A percentile compares a stretch with the other conserved stretches of the same genome.
phyloP scores from a whole-genome alignment of 2,797 vertebrate genomes.

The Ara ararauna region DNA sequence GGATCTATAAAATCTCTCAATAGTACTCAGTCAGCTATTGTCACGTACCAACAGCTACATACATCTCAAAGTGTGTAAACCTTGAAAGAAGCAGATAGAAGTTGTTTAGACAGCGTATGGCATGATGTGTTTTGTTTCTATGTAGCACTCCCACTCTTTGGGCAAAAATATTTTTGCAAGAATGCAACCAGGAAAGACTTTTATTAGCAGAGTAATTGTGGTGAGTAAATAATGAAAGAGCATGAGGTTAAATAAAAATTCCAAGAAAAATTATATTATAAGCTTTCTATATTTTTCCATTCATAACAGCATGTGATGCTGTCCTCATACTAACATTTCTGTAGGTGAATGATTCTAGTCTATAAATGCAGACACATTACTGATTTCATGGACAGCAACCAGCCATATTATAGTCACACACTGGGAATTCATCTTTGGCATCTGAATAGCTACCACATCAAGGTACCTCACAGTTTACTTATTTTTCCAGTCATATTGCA shows the following conservation, averaged over 20 bases:
- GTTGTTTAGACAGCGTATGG: background rate
- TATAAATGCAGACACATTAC: background rate
- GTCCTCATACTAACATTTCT: background rate
- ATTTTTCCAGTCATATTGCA: background rate
- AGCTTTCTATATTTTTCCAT: background rate
- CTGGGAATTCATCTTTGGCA: background rate
- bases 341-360: background rate
- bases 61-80: background rate
- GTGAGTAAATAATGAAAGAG: background rate
- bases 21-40: background rate
- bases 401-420: background rate
- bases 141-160: background rate
- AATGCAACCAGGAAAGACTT: background rate
- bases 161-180: background rate
- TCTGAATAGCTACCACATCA: background rate
- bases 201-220: background rate
- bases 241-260: background rate
- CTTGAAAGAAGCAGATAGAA: background rate
- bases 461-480: background rate
- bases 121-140: background rate
- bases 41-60: background rate
- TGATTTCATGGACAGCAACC: background rate
- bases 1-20: background rate
- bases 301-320: background rate
- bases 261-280: background rate